Evolutionary conservation across 2,113 vertebrate genomes (phyloP).

Genomic region (Esox niger): DNA sequence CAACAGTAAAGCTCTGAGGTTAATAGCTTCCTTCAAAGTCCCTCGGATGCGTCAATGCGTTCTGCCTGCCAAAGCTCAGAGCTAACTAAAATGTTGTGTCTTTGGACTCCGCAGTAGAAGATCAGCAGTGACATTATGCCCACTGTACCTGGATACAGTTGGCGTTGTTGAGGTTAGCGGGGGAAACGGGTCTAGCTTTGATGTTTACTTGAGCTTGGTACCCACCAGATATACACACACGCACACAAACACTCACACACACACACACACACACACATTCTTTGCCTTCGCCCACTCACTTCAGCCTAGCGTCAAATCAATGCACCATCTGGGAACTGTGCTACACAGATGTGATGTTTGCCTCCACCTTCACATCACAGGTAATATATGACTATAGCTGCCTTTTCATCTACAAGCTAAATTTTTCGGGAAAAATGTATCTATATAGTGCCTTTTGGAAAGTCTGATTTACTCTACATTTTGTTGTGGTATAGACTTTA

Average conservation of each 20-base stretch:
- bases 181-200: constrained; percentile 22
- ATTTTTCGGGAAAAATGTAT: no score
- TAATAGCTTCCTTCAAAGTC: neutral
- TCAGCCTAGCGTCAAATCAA: constrained; percentile 23
- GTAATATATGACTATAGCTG: no score
- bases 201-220: constrained; percentile 16
- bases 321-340: constrained; percentile 24
- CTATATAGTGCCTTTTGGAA: no score
- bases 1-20: neutral
- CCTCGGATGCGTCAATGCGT: neutral
- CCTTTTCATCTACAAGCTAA: no score
- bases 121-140: no score
- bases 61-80: no score
- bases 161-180: neutral
- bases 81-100: no score
- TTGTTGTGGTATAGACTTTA: no score
- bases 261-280: neutral
- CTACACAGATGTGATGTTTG: neutral
- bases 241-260: neutral
- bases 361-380: neutral
- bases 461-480: no score
- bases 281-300: neutral
- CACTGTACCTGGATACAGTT: neutral
- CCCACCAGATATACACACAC: neutral
- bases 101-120: no score